Percentiles rank a stretch among this genome's conserved stretches.
Conservation (phyloP, 1,140 invertebrate genomes). For the Eumaeus atala region DNA sequence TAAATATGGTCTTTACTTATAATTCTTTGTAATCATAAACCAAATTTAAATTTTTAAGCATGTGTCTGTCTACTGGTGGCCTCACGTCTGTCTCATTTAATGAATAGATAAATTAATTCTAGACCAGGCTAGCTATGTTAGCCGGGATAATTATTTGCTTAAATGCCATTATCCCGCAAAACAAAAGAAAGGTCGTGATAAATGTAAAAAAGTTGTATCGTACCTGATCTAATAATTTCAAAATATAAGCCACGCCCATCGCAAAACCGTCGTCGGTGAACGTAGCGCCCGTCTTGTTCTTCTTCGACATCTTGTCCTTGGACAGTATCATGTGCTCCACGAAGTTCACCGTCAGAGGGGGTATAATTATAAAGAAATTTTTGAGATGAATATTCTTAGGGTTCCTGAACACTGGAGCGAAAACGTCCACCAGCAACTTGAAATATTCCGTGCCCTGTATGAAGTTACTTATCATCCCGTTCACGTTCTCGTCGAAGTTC, state of each 20-base stretch:
- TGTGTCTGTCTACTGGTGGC: too few relatives aligned
- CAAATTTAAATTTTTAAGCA: too few relatives aligned
- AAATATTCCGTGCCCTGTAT: slow-evolving; percentile 97
- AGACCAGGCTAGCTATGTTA: too few relatives aligned
- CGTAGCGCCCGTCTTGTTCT: slow-evolving; percentile 87
- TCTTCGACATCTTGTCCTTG: slow-evolving; percentile 94
- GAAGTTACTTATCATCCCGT: slow-evolving; percentile 88
- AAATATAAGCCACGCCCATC: slow-evolving; percentile 89
- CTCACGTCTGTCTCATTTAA: too few relatives aligned
- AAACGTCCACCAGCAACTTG: slow-evolving; percentile 94
- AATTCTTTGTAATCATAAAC: too few relatives aligned
- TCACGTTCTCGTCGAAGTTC: slow-evolving; percentile 85
- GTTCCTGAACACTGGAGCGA: slow-evolving; percentile 90
- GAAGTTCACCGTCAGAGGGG: slow-evolving; percentile 95
- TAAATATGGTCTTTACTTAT: too few relatives aligned
- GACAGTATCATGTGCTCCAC: slow-evolving; percentile 93
- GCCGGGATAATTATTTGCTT: too few relatives aligned
- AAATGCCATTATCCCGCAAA: too few relatives aligned
- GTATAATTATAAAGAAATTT: slow-evolving; percentile 96
- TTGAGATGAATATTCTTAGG: slow-evolving; percentile 91
- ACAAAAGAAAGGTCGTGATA: too few relatives aligned
- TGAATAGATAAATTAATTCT: too few relatives aligned
- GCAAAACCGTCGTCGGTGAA: slow-evolving; percentile 99
- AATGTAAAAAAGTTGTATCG: background rate
- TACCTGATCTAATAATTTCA: slow-evolving; percentile 81